Evolutionary conservation across 2,113 vertebrate genomes (phyloP), one percentile per base, ranked within the genome.

Genomic region (Elaphurus davidianus): DNA sequence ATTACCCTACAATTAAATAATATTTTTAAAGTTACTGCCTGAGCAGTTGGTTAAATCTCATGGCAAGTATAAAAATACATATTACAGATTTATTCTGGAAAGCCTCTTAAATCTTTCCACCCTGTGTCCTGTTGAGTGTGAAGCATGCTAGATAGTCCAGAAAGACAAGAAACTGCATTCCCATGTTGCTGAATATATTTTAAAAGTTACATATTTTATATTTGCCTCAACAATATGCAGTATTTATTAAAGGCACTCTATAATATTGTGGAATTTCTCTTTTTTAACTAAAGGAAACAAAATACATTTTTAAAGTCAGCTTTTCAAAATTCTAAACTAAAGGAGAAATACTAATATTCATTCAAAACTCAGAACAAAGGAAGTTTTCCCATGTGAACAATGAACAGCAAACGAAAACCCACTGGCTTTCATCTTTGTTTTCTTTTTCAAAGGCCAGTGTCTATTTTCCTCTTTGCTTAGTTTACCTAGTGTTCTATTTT

Each of bases 261-360:
- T 83, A 94, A 87, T 57, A 54, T 52, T 27, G 47, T 89, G 45
- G 36, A 36, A 60, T 93, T 97, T 87, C 74, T 86, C 57, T n/a
- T 79, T 96, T 91, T 84, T 85, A 83, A 93, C 67, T 62, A 76
- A 90, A 16, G 15, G 30, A 96, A 96, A 96, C 67, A 90, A 60
- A 93, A 74, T 15, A 43, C 14, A 33, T 95, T 94, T 84, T 96
- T 96, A 74, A 96, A 84, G 60, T 83, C 93, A 57, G 40, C 86
- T 96, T 97, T 98, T 97, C 64, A 95, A 95, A 97, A 90, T 71
- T 47, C 67, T 55, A 96, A 90, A 93, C 74, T 86, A 43, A 93
- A n/a, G 28, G 64, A 55, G 47, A 43, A 89, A 60, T 89, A 79
- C 59, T 94, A 93, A 71, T 54, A 89, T 95, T 93, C 64, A 33